A percentile compares a stretch with the other conserved stretches of the same genome.
Conservation (phyloP, 2,113 vertebrate genomes). For the Quiscalus mexicanus region DNA sequence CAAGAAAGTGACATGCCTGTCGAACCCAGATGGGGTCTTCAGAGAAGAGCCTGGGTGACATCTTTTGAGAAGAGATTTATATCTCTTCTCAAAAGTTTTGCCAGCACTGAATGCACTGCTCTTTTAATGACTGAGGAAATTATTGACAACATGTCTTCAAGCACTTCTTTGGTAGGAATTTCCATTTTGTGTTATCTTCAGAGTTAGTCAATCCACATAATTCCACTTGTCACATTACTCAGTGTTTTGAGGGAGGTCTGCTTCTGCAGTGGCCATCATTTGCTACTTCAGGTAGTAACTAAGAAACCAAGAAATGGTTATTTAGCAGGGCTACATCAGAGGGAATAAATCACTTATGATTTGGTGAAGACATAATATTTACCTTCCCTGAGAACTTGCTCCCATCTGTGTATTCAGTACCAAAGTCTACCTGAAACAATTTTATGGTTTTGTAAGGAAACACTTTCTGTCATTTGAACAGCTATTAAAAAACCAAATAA, state of each 20-base stretch:
- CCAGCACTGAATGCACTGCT: background rate
- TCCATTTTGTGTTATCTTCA: background rate
- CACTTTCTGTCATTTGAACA: background rate
- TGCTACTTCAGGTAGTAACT: background rate
- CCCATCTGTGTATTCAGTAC: background rate
- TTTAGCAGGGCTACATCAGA: background rate
- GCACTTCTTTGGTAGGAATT: background rate
- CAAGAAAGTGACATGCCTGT: background rate
- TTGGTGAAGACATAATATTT: background rate
- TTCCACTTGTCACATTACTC: background rate
- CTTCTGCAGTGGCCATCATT: background rate
- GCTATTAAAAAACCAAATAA: background rate
- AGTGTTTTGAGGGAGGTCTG: background rate
- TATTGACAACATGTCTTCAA: background rate
- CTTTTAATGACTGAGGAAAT: background rate
- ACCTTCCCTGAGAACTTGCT: background rate
- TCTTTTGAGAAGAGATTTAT: background rate
- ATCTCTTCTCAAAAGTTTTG: background rate
- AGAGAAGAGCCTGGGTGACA: background rate
- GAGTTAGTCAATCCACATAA: background rate
- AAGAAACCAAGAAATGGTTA: background rate
- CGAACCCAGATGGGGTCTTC: background rate
- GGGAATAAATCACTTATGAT: background rate
- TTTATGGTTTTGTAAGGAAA: background rate
- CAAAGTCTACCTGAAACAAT: background rate